Evolutionary conservation across 2,888 invertebrate species (phyloP).

Genomic region (Mimas tiliae): DNA sequence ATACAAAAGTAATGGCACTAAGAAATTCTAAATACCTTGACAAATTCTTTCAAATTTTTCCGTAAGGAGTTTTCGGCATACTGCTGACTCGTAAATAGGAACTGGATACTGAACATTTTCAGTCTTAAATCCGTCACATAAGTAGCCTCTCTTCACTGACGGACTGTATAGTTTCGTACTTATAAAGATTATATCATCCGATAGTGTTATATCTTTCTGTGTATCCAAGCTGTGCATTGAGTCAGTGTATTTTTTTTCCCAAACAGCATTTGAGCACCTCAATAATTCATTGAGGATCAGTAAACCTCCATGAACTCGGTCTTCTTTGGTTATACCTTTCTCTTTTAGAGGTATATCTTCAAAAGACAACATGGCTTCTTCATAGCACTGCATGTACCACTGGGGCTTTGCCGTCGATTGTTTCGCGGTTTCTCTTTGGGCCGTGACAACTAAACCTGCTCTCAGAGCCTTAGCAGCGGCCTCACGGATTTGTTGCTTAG

Average conservation of each 20-base stretch:
- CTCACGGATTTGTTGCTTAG: constrained; percentile 95
- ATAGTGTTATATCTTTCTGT: constrained; percentile 73
- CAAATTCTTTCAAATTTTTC: constrained; percentile 94
- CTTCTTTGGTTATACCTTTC: constrained; percentile 93
- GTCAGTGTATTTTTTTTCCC: constrained; percentile 92
- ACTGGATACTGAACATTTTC: constrained; percentile 82
- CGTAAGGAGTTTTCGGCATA: constrained; percentile 91
- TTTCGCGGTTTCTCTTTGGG: constrained; percentile 97
- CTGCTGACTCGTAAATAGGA: constrained; percentile 92
- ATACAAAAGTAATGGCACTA: constrained; percentile 24
- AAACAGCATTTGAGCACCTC: constrained; percentile 93
- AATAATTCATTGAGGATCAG: constrained; percentile 97
- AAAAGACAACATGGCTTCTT: constrained; percentile 93
- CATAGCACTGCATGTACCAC: constrained; percentile 97
- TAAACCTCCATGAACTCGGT: constrained; percentile 96
- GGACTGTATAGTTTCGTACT: constrained; percentile 86
- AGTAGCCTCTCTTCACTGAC: constrained; percentile 81
- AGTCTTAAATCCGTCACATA: constrained; percentile 79
- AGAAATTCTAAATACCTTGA: constrained; percentile 63
- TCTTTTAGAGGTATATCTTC: constrained; percentile 88
- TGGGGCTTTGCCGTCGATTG: constrained; percentile 94
- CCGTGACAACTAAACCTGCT: constrained; percentile 96
- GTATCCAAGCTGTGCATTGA: constrained; percentile 86
- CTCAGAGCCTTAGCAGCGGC: constrained; percentile 96
- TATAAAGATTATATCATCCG: constrained; percentile 84